phyloP scores from a whole-genome alignment of 2,113 vertebrate genomes.

The Ranitomeya imitator region DNA sequence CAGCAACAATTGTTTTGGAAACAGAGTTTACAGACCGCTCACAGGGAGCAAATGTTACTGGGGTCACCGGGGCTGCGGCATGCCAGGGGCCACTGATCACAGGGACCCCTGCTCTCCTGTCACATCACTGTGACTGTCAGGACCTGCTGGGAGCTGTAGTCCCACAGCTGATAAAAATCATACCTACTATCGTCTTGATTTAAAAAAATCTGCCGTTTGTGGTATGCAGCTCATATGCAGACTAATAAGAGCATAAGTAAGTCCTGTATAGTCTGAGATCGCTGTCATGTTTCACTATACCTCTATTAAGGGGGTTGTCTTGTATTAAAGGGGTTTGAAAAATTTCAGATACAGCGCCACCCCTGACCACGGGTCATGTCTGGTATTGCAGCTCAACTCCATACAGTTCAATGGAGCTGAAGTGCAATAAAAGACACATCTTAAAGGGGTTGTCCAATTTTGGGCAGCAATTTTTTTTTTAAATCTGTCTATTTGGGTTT shows the following conservation, averaged over 20 bases:
- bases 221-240: not conserved
- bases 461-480: no score
- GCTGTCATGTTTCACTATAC: no score
- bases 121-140: not conserved
- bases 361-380: no score
- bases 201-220: not conserved
- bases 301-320: no score
- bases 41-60: conserved; percentile 33
- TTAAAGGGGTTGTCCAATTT: no score
- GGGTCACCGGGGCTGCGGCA: not conserved
- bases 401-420: no score
- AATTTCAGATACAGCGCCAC: no score
- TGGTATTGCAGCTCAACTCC: no score
- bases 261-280: no score
- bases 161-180: not conserved
- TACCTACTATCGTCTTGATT: not conserved
- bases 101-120: not conserved
- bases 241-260: not conserved
- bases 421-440: no score
- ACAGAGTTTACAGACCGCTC: conserved; percentile 32
- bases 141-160: not conserved
- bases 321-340: no score
- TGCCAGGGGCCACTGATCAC: not conserved
- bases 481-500: no score
- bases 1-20: conserved; percentile 49